Evolutionary conservation across 2,888 invertebrate species (phyloP).

Genomic region (Phymatocera aterrima): DNA sequence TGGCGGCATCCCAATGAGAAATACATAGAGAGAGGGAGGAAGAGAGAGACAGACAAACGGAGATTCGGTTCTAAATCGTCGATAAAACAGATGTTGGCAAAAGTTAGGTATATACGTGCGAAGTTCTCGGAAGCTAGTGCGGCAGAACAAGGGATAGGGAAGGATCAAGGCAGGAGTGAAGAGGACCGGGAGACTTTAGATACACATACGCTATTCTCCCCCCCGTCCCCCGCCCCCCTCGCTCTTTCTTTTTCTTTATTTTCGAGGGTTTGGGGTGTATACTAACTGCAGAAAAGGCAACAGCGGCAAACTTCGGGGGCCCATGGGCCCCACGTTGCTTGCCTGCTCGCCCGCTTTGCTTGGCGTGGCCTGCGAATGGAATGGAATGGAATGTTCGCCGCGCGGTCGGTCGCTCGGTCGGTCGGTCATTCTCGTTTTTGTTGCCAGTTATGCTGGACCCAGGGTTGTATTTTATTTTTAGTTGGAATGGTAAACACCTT

Average conservation of each 20-base stretch:
- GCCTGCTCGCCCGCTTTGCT: neutral
- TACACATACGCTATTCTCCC: neutral
- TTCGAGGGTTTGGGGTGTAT: slow-evolving; percentile 1
- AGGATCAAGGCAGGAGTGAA: no score
- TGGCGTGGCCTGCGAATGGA: slow-evolving; percentile 56
- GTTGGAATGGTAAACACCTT: slow-evolving; percentile 73
- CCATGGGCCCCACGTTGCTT: slow-evolving; percentile 1
- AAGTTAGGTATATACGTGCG: no score
- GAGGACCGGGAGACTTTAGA: neutral
- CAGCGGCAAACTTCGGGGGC: slow-evolving; percentile 42
- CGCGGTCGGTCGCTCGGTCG: no score
- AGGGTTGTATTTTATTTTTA: slow-evolving; percentile 69
- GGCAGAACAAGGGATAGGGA: neutral
- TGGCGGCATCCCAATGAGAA: no score
- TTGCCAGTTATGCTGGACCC: slow-evolving; percentile 64
- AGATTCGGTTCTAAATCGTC: slow-evolving; percentile 19
- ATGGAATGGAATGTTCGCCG: slow-evolving; percentile 64
- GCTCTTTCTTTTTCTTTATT: slow-evolving; percentile 23
- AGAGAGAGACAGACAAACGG: slow-evolving; percentile 18
- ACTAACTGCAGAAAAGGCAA: slow-evolving; percentile 15
- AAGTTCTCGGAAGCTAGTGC: slow-evolving; percentile 34
- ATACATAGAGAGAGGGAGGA: slow-evolving; percentile 44
- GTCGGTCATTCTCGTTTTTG: slow-evolving; percentile 65
- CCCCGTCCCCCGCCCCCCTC: slow-evolving; percentile 21
- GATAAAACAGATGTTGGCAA: slow-evolving; percentile 32